Evolutionary conservation across 2,113 vertebrate genomes (phyloP).

Genomic region (Actinemys pallida): DNA sequence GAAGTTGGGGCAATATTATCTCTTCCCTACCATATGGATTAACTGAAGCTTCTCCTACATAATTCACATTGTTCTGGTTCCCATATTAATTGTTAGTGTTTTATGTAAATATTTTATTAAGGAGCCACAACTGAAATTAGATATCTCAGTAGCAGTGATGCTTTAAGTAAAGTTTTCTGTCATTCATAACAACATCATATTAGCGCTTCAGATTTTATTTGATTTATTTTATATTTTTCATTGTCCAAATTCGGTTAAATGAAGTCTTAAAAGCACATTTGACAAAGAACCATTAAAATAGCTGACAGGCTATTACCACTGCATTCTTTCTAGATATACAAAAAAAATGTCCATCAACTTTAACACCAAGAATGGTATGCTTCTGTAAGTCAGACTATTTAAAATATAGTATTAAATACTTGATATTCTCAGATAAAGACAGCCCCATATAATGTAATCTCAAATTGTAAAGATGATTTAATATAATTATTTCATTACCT

Average conservation of each 20-base stretch:
- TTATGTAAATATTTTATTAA: background rate
- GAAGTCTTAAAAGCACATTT: background rate
- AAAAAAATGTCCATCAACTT: background rate
- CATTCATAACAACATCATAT: background rate
- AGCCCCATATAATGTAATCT: background rate
- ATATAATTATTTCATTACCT: background rate
- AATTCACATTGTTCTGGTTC: background rate
- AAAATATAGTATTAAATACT: background rate
- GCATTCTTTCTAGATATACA: background rate
- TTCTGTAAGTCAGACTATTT: background rate
- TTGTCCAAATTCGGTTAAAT: background rate
- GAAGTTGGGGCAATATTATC: background rate
- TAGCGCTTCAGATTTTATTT: background rate
- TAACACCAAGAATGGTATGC: rapidly evolving
- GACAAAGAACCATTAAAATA: background rate
- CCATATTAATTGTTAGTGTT: background rate
- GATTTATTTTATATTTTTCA: background rate
- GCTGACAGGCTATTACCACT: background rate
- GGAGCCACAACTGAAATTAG: background rate
- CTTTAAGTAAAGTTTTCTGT: background rate
- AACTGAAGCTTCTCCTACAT: background rate
- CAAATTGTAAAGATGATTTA: background rate
- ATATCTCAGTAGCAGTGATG: background rate
- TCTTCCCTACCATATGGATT: background rate
- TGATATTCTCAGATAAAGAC: background rate